Base-by-base conservation (phyloP, 2,888 invertebrate species). In the Pristionchus mayeri region DNA sequence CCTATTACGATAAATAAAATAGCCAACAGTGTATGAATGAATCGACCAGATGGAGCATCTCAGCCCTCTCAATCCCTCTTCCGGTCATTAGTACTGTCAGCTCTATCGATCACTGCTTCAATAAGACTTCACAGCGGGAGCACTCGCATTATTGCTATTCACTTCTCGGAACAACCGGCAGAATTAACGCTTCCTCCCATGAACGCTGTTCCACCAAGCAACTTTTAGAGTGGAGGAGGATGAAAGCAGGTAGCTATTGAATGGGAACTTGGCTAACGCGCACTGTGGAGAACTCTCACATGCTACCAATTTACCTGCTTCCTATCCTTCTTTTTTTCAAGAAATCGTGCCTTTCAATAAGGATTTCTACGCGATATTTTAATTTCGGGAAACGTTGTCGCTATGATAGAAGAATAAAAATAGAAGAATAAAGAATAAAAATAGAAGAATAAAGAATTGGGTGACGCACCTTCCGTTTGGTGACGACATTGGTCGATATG, bases 401-500 rank as follows among this genome's bases (percentile, higher is more conserved):
- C n/a, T 24, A 54, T 30, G 13, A 30, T 9, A 60, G 0, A 60
- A 60, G 16, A n/a, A 27, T 24, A 24, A 27, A 57, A 57, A 75
- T 44, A 75, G 11, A 44, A 27, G n/a, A n/a, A n/a, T n/a, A n/a
- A 60, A 60, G 16, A n/a, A 27, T 24, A 24, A 27, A 57, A 57
- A 75, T 44, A 75, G 11, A 44, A n/a, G n/a, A n/a, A n/a, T n/a
- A n/a, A n/a, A n/a, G n/a, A n/a, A n/a, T n/a, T n/a, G n/a, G 27
- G 6, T 16, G 30, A 63, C 87, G 85, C 30, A 90, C 90, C 87
- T 88, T 89, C 87, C 90, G 85, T 71, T 90, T 89, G 71, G 86
- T 88, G 78, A 87, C 84, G 54, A 89, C 90, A 85, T 90, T 89
- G 79, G 86, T 87, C 1, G 89, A 87, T 82, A 90, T 89, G 52